Evolutionary conservation across 2,888 invertebrate genomes (phyloP), one percentile per base, ranked within the genome.

Genomic region (Atrina japonica): DNA sequence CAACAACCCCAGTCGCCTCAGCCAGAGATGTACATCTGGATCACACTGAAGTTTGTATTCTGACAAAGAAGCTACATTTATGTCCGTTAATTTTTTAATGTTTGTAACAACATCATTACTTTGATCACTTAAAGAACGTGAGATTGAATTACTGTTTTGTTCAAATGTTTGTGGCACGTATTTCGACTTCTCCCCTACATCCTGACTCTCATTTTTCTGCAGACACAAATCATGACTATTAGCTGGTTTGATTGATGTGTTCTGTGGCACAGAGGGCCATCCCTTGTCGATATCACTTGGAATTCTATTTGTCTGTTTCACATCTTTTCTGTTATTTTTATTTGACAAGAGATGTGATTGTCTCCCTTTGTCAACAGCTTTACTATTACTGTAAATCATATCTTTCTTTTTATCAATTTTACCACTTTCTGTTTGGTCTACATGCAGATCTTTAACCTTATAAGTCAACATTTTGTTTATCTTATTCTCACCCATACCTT

Each of bases 21-120:
- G 60, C 88, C 85, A 88, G 58, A 75, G 67, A 43, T 76, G 75
- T 18, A 86, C 84, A 66, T 73, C 80, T 58, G 76, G 77, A 67
- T 85, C 84, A 80, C 82, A 83, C 49, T 75, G 11, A 35, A 11
- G 35, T 35, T 35, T 35, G 35, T 35, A 35, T 35, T 35, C 35
- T 35, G 35, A 35, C 11, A 11, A 5, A 35, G 35, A 11, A 35
- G 35, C 5, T 7, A 11, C 35, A 7, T 35, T 35, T 7, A 35
- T 11, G 35, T 11, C 35, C n/a, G n/a, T n/a, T n/a, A n/a, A n/a
- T n/a, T n/a, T n/a, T n/a, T 35, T 35, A 11, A 35, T 11, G 11
- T 11, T 35, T 35, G 5, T 35, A 35, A 35, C 35, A 35, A 11
- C 35, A 35, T 35, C 35, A 35, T 35, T n/a, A n/a, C n/a, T n/a